These are phyloP conservation scores for Origma solitaria DNA, from an alignment of 2,113 vertebrate species.

Conservation along the genomic window DNA sequence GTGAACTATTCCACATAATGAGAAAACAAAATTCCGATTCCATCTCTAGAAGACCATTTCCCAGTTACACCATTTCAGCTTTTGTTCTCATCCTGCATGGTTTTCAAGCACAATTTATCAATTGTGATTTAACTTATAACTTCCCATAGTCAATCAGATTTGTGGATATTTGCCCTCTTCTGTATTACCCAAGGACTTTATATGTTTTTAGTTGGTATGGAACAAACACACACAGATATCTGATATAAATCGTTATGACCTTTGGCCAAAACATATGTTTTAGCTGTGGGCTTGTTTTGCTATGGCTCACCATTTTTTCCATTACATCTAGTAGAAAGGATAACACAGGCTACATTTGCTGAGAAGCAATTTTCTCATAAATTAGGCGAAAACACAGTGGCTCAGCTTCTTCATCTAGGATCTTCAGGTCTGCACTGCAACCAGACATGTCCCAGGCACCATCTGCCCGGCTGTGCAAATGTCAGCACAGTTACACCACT, in stretches of 20 bases:
- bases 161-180: background rate
- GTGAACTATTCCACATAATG: background rate
- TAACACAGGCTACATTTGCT: background rate
- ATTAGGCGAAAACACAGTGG: background rate
- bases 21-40: background rate
- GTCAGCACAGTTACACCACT: conserved; percentile 16
- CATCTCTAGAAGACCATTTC: background rate
- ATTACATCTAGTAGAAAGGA: background rate
- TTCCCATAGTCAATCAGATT: background rate
- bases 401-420: background rate
- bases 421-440: conserved; percentile 34
- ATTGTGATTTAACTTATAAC: background rate
- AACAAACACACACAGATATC: background rate
- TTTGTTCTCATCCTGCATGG: background rate
- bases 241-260: background rate
- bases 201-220: background rate
- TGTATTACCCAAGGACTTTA: background rate
- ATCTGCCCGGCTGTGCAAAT: conserved; percentile 30
- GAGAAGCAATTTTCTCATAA: background rate
- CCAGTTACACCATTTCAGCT: background rate
- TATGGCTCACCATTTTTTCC: background rate
- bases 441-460: conserved; percentile 27
- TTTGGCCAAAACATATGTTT: background rate
- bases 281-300: background rate
- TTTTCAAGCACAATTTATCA: background rate